Conservation (phyloP, 1,140 invertebrate genomes). For the Calosoma granatense region DNA sequence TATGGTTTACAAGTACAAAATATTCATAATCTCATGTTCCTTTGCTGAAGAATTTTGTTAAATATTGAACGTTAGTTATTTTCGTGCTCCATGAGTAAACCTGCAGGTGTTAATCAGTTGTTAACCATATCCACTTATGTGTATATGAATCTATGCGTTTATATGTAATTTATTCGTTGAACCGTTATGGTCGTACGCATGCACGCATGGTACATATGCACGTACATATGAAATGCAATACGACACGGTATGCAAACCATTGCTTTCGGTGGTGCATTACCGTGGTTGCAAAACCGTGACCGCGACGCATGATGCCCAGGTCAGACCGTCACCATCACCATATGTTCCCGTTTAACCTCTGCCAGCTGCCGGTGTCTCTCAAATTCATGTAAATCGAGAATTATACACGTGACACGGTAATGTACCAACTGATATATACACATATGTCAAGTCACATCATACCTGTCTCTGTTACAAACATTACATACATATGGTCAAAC, state of each 20-base stretch:
- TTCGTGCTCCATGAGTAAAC: too few relatives aligned
- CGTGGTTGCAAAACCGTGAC: neutral
- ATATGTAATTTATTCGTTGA: conserved; percentile 6
- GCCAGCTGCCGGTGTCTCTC: neutral
- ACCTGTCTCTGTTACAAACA: too few relatives aligned
- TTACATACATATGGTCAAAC: too few relatives aligned
- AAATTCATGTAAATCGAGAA: neutral
- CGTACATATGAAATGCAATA: neutral
- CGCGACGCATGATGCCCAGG: neutral
- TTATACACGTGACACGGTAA: neutral
- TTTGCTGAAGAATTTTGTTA: too few relatives aligned
- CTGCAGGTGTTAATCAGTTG: too few relatives aligned
- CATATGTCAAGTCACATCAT: too few relatives aligned
- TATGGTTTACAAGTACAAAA: too few relatives aligned
- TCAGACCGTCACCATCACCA: neutral
- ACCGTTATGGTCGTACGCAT: neutral
- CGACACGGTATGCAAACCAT: neutral
- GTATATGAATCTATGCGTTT: neutral
- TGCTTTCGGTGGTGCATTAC: neutral
- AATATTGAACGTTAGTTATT: too few relatives aligned
- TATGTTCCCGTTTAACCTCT: neutral
- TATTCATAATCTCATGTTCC: too few relatives aligned
- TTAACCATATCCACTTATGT: too few relatives aligned
- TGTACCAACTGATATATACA: too few relatives aligned
- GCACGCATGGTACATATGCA: neutral